Percentiles rank a stretch among this genome's conserved stretches.
These are phyloP conservation scores for Drosophila trapezifrons DNA, from an alignment of 1,140 invertebrate genomes.

Conservation along the genomic window DNA sequence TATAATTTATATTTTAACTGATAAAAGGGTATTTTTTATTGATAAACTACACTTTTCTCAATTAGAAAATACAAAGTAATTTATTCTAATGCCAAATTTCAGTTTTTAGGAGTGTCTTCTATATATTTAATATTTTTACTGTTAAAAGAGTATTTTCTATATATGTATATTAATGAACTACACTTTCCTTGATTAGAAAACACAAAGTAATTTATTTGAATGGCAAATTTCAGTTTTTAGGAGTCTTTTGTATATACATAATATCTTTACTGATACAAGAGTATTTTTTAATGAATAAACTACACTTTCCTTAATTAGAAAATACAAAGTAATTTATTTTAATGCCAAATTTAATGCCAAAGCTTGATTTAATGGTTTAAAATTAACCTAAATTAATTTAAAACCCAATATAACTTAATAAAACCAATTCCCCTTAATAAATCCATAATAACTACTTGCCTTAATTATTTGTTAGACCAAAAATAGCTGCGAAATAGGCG, in stretches of 20 bases:
- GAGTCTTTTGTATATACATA: neutral
- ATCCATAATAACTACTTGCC: neutral
- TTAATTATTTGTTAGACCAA: neutral
- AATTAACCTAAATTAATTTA: neutral
- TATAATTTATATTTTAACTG: neutral
- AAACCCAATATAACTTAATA: neutral
- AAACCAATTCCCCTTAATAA: neutral
- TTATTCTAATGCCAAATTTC: neutral
- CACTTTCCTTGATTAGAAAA: too few relatives aligned
- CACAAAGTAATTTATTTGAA: too few relatives aligned
- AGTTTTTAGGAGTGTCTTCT: too few relatives aligned
- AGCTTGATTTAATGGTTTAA: neutral
- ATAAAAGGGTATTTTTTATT: neutral
- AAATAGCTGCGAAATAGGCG: constrained; percentile 10
- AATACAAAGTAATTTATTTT: neutral
- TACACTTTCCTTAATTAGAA: too few relatives aligned
- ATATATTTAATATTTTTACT: too few relatives aligned
- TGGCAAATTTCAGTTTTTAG: too few relatives aligned
- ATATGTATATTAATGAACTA: too few relatives aligned
- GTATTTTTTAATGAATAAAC: neutral
- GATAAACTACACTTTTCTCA: neutral
- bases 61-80: too few relatives aligned
- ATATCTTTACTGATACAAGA: neutral
- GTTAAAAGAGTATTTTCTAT: too few relatives aligned
- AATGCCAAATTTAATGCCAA: neutral